Percentiles rank a stretch among this genome's conserved stretches.
Evolutionary conservation across 2,888 invertebrate genomes (phyloP).

Genomic region (Lycaena phlaeas): DNA sequence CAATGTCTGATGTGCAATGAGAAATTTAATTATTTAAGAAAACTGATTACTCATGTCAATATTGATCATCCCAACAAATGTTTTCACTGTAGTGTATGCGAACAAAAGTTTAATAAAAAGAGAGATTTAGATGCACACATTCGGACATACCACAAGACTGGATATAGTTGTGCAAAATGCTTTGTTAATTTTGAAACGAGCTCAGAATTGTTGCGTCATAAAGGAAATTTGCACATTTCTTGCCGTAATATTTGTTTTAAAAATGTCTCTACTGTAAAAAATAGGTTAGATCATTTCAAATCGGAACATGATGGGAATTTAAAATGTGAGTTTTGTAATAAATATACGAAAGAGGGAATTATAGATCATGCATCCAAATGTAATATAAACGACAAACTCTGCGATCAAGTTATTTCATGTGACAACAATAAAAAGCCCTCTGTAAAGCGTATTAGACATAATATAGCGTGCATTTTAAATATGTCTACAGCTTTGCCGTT

Average conservation of each 20-base stretch:
- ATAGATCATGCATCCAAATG: too few species aligned
- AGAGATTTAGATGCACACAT: constrained; percentile 45
- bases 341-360: too few species aligned
- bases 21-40: constrained; percentile 40
- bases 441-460: too few species aligned
- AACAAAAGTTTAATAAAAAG: constrained; percentile 42
- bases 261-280: constrained; percentile 27
- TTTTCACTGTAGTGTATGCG: constrained; percentile 46
- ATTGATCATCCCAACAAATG: constrained; percentile 37
- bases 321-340: too few species aligned
- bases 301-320: too few species aligned
- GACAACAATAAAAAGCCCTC: too few species aligned
- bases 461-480: constrained; percentile 44
- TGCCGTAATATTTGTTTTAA: constrained; percentile 43
- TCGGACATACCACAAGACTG: constrained; percentile 32
- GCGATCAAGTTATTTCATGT: too few species aligned
- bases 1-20: constrained; percentile 41
- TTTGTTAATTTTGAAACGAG: too few species aligned
- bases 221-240: constrained; percentile 32
- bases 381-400: too few species aligned
- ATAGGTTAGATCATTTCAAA: constrained; percentile 40
- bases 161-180: not conserved
- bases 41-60: constrained; percentile 44
- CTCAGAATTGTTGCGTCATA: constrained; percentile 35
- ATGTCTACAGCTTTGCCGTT: constrained; percentile 53